phyloP scores from a whole-genome alignment of 2,888 invertebrate species.

The Ceriagrion tenellum region DNA sequence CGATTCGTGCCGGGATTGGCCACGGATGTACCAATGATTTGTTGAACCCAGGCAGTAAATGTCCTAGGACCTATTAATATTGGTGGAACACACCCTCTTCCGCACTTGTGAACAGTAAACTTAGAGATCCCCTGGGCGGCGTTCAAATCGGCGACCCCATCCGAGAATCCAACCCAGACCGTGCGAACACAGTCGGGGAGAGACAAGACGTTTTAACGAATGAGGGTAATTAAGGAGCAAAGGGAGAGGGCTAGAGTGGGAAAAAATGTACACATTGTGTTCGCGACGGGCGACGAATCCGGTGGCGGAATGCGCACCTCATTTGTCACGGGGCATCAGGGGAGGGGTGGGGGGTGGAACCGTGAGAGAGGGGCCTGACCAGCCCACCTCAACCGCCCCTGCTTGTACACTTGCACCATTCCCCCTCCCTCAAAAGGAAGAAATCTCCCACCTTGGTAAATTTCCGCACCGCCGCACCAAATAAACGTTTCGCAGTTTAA shows the following conservation, averaged over 20 bases:
- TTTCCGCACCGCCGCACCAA: conserved; percentile 11
- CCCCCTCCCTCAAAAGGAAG: too few relatives aligned
- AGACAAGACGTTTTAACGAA: conserved; percentile 10
- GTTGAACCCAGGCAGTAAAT: too few relatives aligned
- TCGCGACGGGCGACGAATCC: neutral
- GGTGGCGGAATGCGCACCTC: neutral
- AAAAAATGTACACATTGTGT: neutral
- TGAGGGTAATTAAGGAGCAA: neutral
- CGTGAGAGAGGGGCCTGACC: neutral
- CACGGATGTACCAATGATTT: too few relatives aligned
- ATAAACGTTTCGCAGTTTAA: conserved; percentile 30
- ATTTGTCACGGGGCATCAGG: neutral
- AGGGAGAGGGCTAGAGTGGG: neutral
- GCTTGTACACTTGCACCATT: neutral
- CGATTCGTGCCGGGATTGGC: too few relatives aligned
- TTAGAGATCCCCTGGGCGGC: too few relatives aligned
- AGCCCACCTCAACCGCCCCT: neutral
- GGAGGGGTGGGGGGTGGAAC: neutral
- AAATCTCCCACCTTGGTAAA: neutral
- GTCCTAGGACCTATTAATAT: too few relatives aligned
- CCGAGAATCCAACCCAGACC: neutral
- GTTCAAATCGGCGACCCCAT: too few relatives aligned
- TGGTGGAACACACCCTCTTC: too few relatives aligned
- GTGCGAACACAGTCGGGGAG: neutral
- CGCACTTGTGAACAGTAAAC: too few relatives aligned